Conservation (phyloP, 2,888 invertebrate genomes). For the Leucophenga maculata region DNA sequence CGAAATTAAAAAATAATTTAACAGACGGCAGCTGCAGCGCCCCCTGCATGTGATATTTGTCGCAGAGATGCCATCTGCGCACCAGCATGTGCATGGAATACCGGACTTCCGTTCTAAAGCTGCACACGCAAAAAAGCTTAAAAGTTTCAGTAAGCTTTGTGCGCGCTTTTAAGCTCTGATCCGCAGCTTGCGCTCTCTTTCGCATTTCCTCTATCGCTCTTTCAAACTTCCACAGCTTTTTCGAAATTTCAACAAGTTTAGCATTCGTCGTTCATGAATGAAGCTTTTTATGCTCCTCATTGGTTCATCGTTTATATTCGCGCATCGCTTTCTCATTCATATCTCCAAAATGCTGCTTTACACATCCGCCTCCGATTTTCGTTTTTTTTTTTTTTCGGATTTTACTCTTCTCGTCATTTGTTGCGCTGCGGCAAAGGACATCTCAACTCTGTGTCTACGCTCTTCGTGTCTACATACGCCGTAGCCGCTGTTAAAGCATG, state of each 20-base stretch:
- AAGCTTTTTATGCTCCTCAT: no score
- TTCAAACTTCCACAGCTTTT: constrained; percentile 31
- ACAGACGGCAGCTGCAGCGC: no score
- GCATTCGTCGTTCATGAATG: no score
- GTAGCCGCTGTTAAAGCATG: neutral
- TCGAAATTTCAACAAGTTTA: constrained; percentile 59
- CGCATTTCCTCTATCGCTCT: neutral
- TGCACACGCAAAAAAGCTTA: no score
- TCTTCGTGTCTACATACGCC: neutral
- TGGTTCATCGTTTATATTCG: constrained; percentile 27
- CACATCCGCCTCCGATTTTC: no score
- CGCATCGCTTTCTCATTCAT: no score
- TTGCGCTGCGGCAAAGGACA: constrained; percentile 44
- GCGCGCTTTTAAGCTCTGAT: neutral
- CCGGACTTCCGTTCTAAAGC: no score
- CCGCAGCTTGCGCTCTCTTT: neutral
- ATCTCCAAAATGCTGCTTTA: no score
- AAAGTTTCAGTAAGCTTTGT: neutral
- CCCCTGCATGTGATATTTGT: no score
- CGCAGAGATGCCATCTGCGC: no score
- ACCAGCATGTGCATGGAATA: no score
- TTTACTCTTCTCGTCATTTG: constrained; percentile 48
- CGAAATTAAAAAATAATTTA: no score
- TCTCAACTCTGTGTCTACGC: neutral
- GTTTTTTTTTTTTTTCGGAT: neutral